Percentiles rank a stretch among this genome's conserved stretches.
These are phyloP conservation scores for Oryzias sinensis DNA, from an alignment of 2,797 vertebrate species.

Conservation along the genomic window DNA sequence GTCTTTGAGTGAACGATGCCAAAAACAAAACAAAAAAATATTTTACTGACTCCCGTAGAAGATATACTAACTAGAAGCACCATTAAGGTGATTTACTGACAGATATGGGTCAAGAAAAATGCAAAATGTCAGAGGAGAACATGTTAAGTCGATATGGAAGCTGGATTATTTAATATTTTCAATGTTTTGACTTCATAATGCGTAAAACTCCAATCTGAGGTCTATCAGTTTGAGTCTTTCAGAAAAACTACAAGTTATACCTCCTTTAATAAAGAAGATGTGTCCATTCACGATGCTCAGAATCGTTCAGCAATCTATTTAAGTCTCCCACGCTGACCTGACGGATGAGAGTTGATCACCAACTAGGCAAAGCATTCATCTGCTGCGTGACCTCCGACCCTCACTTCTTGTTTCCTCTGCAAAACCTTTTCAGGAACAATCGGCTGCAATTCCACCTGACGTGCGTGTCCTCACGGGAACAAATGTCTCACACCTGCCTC, in stretches of 20 bases:
- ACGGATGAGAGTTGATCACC: neutral
- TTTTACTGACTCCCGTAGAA: conserved; percentile 51
- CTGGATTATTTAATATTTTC: too few relatives aligned
- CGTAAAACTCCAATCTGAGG: too few relatives aligned
- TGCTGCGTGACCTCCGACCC: neutral
- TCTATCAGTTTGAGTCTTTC: too few relatives aligned
- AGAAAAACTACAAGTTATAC: too few relatives aligned
- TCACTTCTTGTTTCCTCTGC: neutral
- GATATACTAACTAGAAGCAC: conserved; percentile 17
- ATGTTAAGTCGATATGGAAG: too few relatives aligned
- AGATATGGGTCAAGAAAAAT: too few relatives aligned
- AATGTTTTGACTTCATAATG: too few relatives aligned
- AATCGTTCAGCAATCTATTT: neutral
- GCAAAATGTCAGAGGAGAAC: too few relatives aligned
- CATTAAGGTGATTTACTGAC: too few relatives aligned
- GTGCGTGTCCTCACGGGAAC: neutral
- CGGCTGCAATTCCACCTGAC: neutral
- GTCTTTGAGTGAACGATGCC: conserved; percentile 33
- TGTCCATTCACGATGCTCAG: neutral
- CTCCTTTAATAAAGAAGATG: too few relatives aligned
- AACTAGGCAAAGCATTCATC: neutral
- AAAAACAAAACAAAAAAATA: conserved; percentile 40
- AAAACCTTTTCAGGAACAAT: conserved; percentile 2
- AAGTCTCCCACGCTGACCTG: neutral
- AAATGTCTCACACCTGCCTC: neutral